Evolutionary conservation across 2,797 vertebrate genomes (phyloP), one percentile per base, ranked within the genome.

Genomic region (Cynopterus sphinx): DNA sequence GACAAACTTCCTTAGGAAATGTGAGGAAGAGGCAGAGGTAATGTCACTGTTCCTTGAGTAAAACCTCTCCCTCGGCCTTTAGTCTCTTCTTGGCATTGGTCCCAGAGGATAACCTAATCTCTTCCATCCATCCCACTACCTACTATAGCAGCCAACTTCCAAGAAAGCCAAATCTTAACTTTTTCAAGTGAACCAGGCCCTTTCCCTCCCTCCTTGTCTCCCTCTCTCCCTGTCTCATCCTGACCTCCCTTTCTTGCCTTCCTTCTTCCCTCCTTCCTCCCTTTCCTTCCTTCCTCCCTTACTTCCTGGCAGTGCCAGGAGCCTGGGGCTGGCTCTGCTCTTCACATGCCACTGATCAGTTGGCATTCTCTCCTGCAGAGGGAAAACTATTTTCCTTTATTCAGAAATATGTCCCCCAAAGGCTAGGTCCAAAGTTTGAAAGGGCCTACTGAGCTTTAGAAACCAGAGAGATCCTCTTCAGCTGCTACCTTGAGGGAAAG

Each of bases 351-450:
- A 73, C 36, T 21, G 22, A 85, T 78, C 3, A 70, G 53, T 81
- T n/a, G 91, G 36, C 19, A 49, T 67, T 82, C 28, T 94, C 33
- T 85, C 65, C 17, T 67, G 33, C 22, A 90, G 59, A 39, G 26
- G 51, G 16, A 92, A 92, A 87, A 78, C 33, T 90, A 1, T 87
- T 90, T 86, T 75, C 1, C 59, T 87, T 90, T 79, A 55, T 73
- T 92, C 9, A 39, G 59, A 84, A 83, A 83, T 36, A 33, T 53
- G 57, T 10, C 13, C 36, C 55, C 12, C 13, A 74, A 83, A 90
- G 57, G 61, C 49, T 73, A 84, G 31, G 73, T 55, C 21, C 31
- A 92, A 94, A 83, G 11, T 90, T 49, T 11, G 73, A 96, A 94
- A 87, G 53, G 43, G 26, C 28, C 28, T 46, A 53, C 10, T 46